A percentile compares a stretch with the other conserved stretches of the same genome.
phyloP scores from a whole-genome alignment of 2,113 vertebrate species.

The Chionomys nivalis region DNA sequence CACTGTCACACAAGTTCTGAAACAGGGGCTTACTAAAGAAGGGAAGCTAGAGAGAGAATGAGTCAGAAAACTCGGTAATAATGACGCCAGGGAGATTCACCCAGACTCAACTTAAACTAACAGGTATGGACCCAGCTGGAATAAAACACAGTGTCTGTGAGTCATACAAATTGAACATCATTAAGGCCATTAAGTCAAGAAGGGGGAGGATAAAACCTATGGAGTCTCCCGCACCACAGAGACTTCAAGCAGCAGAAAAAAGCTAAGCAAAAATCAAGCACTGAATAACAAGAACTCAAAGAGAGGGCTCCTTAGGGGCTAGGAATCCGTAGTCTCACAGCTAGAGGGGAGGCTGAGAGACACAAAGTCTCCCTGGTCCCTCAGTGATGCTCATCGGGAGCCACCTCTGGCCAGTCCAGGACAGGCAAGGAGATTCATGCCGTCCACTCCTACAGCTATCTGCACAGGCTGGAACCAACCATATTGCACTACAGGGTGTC shows the following conservation, averaged over 20 bases:
- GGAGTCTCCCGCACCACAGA: not conserved
- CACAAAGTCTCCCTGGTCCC: not conserved
- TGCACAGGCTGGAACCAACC: not conserved
- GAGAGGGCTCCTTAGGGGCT: not conserved
- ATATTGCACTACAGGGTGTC: not conserved
- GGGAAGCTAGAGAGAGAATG: not conserved
- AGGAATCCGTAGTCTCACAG: not conserved
- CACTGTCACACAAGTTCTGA: conserved; percentile 35
- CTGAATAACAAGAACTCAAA: conserved; percentile 7
- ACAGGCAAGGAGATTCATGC: not conserved
- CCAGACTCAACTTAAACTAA: not conserved
- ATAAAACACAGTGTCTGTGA: not conserved
- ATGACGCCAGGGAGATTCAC: not conserved
- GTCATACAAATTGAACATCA: conserved; percentile 28
- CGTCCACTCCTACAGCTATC: not conserved
- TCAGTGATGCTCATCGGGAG: not conserved
- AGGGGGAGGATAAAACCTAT: not conserved
- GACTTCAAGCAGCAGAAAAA: not conserved
- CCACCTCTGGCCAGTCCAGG: not conserved
- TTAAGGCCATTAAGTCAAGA: conserved; percentile 15
- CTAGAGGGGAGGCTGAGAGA: not conserved
- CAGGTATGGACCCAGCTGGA: conserved; percentile 1
- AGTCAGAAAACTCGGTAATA: conserved; percentile 40
- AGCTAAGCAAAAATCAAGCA: not conserved
- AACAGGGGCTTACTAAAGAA: not conserved